These are phyloP conservation scores for Stegostoma tigrinum DNA, from an alignment of 2,113 vertebrate species.

Conservation along the genomic window DNA sequence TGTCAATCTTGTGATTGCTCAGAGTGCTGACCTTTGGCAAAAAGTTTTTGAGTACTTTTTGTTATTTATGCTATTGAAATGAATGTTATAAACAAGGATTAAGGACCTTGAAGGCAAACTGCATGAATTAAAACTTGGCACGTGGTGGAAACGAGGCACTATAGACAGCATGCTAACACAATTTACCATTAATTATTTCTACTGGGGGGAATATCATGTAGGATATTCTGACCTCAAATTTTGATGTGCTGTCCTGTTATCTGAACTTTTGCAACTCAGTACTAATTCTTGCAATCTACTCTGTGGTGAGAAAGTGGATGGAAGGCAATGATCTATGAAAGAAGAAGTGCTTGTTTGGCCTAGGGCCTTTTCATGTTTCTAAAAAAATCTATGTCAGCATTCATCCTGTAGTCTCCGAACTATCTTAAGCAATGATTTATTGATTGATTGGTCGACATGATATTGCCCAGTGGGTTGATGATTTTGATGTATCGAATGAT, in stretches of 20 bases:
- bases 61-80: neutral
- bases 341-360: neutral
- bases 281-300: slow-evolving; percentile 1
- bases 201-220: neutral
- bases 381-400: slow-evolving; percentile 23
- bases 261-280: neutral
- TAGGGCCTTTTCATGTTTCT: slow-evolving; percentile 21
- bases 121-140: neutral
- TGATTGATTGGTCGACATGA: slow-evolving; percentile 16
- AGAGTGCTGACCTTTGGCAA: neutral
- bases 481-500: slow-evolving; percentile 31
- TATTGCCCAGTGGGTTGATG: slow-evolving; percentile 15
- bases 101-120: neutral
- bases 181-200: neutral
- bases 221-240: neutral
- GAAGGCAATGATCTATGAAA: slow-evolving; percentile 5
- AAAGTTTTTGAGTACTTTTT: neutral
- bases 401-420: slow-evolving; percentile 4
- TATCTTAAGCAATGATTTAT: slow-evolving; percentile 23
- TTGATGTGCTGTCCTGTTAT: neutral
- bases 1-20: neutral
- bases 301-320: neutral
- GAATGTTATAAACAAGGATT: neutral
- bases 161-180: neutral
- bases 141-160: neutral